phyloP scores from a whole-genome alignment of 2,888 invertebrate genomes.

The Steinernema hermaphroditum region DNA sequence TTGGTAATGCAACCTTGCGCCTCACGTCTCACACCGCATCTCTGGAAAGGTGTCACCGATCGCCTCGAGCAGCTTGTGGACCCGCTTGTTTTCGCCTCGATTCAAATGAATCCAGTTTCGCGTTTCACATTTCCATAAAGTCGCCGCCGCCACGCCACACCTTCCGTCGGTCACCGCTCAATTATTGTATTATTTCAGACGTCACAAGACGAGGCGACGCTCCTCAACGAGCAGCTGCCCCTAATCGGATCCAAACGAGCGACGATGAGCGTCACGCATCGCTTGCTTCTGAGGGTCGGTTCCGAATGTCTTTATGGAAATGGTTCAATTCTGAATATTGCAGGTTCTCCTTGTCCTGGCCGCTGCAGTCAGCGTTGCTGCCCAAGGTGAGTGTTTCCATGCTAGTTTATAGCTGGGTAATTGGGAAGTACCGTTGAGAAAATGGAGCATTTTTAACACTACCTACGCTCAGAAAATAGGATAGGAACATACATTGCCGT shows the following conservation, averaged over 20 bases:
- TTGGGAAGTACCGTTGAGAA: too few relatives aligned
- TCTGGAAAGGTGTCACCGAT: not conserved
- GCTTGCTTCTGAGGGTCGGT: slow-evolving; percentile 26
- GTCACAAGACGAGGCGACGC: slow-evolving; percentile 16
- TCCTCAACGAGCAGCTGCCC: slow-evolving; percentile 16
- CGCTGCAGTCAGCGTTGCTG: not conserved
- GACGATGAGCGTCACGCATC: slow-evolving; percentile 25
- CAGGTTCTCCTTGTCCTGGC: slow-evolving; percentile 28
- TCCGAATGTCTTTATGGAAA: not conserved
- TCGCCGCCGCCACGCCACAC: not conserved
- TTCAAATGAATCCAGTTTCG: slow-evolving; percentile 18
- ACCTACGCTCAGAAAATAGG: too few relatives aligned
- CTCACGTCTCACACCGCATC: not conserved
- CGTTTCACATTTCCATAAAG: slow-evolving; percentile 18
- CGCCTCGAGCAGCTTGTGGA: not conserved
- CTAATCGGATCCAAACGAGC: slow-evolving; percentile 26
- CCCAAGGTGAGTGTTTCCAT: slow-evolving; percentile 3
- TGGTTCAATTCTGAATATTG: not conserved
- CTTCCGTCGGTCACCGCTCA: not conserved
- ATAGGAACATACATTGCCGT: too few relatives aligned
- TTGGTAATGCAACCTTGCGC: slow-evolving; percentile 19
- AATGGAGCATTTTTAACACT: too few relatives aligned
- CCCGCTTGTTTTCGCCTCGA: slow-evolving; percentile 8
- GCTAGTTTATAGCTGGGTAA: too few relatives aligned
- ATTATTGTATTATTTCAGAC: slow-evolving; percentile 29